These are phyloP conservation scores for Pangasius mekongensis DNA, from an alignment of 2,797 vertebrate genomes.

Conservation along the genomic window DNA sequence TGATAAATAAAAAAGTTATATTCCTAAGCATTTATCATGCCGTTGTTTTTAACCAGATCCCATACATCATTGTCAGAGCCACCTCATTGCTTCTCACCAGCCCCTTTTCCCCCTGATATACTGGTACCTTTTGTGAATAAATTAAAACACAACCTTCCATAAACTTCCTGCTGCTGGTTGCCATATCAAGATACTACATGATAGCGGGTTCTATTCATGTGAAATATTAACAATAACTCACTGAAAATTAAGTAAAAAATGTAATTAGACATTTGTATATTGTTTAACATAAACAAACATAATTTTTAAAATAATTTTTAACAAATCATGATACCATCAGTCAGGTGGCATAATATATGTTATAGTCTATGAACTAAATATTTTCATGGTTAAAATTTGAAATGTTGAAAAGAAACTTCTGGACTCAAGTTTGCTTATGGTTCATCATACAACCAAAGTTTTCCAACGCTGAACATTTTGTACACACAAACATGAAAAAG, in stretches of 20 bases:
- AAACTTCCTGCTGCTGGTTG: background rate
- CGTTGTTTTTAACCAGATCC: background rate
- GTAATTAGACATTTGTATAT: background rate
- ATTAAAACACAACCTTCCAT: background rate
- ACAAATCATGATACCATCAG: background rate
- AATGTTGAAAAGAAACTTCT: background rate
- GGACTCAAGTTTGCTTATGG: background rate
- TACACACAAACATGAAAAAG: background rate
- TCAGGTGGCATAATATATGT: background rate
- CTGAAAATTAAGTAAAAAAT: background rate
- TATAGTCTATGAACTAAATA: background rate
- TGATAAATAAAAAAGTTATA: conserved; percentile 7
- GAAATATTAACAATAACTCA: background rate
- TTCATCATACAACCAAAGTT: background rate
- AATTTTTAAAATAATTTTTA: background rate
- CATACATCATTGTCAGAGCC: conserved; percentile 13
- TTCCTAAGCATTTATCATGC: conserved; percentile 3
- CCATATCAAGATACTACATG: background rate
- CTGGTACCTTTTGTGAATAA: background rate
- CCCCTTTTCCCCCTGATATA: background rate
- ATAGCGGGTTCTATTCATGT: background rate
- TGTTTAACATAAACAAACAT: background rate
- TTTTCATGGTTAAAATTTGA: background rate
- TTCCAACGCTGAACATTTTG: background rate
- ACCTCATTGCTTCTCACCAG: background rate